phyloP scores from a whole-genome alignment of 2,113 vertebrate species.

The Vidua macroura region DNA sequence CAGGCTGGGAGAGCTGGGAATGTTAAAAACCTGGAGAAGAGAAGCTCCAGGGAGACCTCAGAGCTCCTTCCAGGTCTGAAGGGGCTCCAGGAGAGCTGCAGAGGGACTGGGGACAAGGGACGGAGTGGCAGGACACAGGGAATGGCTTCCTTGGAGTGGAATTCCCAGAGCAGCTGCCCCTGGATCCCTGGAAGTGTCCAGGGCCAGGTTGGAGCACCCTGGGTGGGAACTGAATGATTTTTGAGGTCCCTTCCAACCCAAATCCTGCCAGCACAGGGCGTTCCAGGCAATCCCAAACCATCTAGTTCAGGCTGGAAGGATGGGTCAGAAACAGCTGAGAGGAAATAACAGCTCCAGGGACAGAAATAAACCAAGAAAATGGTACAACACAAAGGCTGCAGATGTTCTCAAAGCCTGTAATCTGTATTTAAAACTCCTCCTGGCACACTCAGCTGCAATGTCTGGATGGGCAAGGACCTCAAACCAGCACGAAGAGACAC shows the following conservation, averaged over 20 bases:
- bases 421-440: not conserved
- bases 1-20: not conserved
- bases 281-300: no score
- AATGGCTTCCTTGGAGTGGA: not conserved
- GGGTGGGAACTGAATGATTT: no score
- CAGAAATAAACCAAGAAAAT: not conserved
- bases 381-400: not conserved
- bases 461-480: not conserved
- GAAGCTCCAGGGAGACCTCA: not conserved
- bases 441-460: not conserved
- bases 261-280: no score
- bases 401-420: not conserved
- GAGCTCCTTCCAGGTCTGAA: not conserved
- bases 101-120: not conserved
- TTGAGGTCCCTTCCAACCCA: no score
- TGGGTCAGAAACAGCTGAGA: not conserved
- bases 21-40: not conserved
- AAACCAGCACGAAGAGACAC: not conserved
- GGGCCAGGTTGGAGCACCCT: not conserved
- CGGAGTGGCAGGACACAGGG: not conserved
- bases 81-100: not conserved
- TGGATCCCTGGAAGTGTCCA: no score
- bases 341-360: not conserved
- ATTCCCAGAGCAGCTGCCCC: not conserved
- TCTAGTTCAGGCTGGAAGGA: not conserved